Base-by-base conservation (phyloP, 2,888 invertebrate species). In the Linyphia triangularis region DNA sequence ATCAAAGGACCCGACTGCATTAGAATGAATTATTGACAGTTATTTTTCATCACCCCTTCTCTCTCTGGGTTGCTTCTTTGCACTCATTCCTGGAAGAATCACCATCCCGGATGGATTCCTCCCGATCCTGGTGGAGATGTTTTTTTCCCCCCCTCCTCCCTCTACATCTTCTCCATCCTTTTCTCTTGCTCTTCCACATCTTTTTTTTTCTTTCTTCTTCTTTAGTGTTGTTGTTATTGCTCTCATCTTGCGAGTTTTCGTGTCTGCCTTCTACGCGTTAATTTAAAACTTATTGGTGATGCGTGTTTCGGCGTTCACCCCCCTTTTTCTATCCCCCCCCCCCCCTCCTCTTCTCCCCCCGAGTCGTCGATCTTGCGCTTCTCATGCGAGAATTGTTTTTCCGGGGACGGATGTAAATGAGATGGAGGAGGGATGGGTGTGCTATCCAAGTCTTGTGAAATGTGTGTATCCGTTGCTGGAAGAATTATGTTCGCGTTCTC, bases 1-100 rank as follows among this genome's bases (percentile, higher is more conserved):
- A 83, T 88, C 88, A 88, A 88, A 88, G 83, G 69, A 83, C 70
- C 86, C 88, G 88, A 88, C 88, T 88, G 83, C 83, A 88, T 88
- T 88, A 88, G 83, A 88, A 88, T 88, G 88, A 88, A 88, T 88
- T 88, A 88, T 88, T 88, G 88, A 88, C 88, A 88, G 88, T 88
- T 88, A 88, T 88, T 88, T 88, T 88, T 88, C 88, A 88, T 88
- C 83, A 75, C 82, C 67, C 78, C 67, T 73, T 57, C 30, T 26
- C 75, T 16, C 65, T 70, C 40, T 75, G 43, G 51, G 40, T 65
- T 86, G 85, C 79, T 81, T 81, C 81, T 81, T 88, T 73, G 63
- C 86, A 59, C 78, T 85, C 70, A 24, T 77, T 57, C 59, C 85
- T 57, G 85, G 67, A 61, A 63, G 63, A 79, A 78, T 51, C 83